These are phyloP conservation scores for Meandrusa payeni DNA, from an alignment of 2,888 invertebrate species.

Conservation along the genomic window DNA sequence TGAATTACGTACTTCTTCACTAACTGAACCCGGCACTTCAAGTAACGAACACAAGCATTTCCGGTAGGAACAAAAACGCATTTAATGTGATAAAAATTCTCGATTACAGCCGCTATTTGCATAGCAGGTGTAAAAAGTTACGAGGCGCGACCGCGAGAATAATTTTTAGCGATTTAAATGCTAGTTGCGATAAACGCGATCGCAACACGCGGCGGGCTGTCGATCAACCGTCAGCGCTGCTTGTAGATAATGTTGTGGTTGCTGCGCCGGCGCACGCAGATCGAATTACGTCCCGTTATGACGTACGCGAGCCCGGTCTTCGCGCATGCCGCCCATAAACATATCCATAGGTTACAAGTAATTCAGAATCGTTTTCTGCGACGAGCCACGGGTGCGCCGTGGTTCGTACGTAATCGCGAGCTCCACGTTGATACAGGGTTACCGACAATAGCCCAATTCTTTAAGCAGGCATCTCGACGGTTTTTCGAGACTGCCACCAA, in stretches of 20 bases:
- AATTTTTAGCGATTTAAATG: constrained; percentile 3
- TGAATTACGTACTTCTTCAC: too few species aligned
- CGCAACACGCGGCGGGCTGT: constrained; percentile 39
- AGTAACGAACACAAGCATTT: neutral
- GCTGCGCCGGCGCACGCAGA: constrained; percentile 62
- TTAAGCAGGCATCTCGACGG: too few species aligned
- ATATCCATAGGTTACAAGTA: too few species aligned
- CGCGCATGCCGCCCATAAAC: too few species aligned
- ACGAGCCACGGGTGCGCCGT: too few species aligned
- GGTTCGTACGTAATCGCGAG: too few species aligned
- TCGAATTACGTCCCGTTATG: too few species aligned
- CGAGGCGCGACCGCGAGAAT: constrained; percentile 1
- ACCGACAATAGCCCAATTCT: too few species aligned
- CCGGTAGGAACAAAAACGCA: constrained; percentile 5
- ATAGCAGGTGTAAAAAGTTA: constrained; percentile 18
- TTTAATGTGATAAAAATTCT: constrained; percentile 22
- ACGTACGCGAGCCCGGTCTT: too few species aligned
- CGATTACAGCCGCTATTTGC: constrained; percentile 29
- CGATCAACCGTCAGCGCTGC: constrained; percentile 51
- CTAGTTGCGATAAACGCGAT: neutral
- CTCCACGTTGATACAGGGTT: too few species aligned
- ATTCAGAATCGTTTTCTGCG: too few species aligned
- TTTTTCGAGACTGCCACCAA: too few species aligned
- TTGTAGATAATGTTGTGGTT: constrained; percentile 64
- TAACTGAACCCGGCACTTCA: neutral